Conservation (phyloP, 1,140 invertebrate species). For the Cotesia chilonis region DNA sequence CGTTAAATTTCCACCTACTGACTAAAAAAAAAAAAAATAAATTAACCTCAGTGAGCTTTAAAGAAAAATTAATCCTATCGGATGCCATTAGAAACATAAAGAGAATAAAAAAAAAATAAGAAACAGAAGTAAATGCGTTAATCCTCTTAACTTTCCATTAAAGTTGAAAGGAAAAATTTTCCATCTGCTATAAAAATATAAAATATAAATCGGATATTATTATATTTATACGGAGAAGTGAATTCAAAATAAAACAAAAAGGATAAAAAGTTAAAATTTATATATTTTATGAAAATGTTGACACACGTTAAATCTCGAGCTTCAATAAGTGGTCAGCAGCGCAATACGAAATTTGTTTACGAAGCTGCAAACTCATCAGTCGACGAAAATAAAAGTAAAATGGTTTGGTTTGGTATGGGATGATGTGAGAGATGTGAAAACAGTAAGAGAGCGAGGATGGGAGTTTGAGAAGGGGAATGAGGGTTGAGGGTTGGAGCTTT, state of each 20-base stretch:
- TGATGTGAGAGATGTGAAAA: background rate
- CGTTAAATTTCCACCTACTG: too few relatives aligned
- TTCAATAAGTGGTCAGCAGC: conserved; percentile 27
- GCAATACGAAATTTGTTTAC: conserved; percentile 35
- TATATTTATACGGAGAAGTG: conserved; percentile 23
- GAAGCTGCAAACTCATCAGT: conserved; percentile 30
- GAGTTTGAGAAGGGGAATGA: background rate
- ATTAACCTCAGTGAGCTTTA: too few relatives aligned
- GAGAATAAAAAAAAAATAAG: too few relatives aligned
- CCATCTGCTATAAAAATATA: too few relatives aligned
- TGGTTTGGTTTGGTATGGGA: conserved; percentile 5
- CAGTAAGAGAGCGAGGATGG: background rate
- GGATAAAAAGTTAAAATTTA: conserved; percentile 19
- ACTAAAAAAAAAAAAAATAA: too few relatives aligned
- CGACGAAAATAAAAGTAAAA: conserved; percentile 22
- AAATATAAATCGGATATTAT: conserved; percentile 3
- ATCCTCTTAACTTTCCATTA: too few relatives aligned
- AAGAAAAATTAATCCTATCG: too few relatives aligned
- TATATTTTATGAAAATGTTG: conserved; percentile 9
- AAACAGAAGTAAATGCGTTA: too few relatives aligned
- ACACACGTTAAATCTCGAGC: conserved; percentile 9
- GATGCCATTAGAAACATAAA: too few relatives aligned
- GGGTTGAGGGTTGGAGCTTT: background rate
- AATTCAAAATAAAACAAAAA: background rate
- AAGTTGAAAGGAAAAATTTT: too few relatives aligned